A percentile compares a stretch with the other conserved stretches of the same genome.
Conservation (phyloP, 1,140 invertebrate species). For the Drosophila arizonae region DNA sequence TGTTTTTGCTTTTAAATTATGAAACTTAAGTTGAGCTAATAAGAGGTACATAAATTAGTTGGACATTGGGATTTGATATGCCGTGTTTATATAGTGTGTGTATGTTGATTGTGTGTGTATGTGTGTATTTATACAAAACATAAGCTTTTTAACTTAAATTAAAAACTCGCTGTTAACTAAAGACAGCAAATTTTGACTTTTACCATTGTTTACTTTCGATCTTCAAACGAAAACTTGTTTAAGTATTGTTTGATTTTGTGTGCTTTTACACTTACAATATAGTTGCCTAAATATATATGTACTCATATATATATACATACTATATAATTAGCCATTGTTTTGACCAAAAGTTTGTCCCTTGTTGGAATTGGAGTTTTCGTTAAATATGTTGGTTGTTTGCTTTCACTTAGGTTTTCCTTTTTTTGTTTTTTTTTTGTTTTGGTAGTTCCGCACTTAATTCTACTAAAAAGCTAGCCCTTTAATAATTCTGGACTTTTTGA, state of each 20-base stretch:
- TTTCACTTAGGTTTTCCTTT: not conserved
- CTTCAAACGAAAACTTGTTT: slow-evolving; percentile 43
- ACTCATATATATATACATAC: slow-evolving; percentile 30
- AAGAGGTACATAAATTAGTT: slow-evolving; percentile 71
- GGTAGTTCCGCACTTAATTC: slow-evolving; percentile 58
- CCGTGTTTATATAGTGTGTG: slow-evolving; percentile 51
- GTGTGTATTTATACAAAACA: slow-evolving; percentile 30
- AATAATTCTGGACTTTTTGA: slow-evolving; percentile 41
- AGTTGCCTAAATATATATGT: slow-evolving; percentile 10
- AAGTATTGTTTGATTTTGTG: slow-evolving; percentile 39
- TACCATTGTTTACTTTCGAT: slow-evolving; percentile 10
- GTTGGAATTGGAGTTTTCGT: slow-evolving; percentile 74
- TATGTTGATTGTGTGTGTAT: slow-evolving; percentile 32
- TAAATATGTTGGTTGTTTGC: slow-evolving; percentile 20
- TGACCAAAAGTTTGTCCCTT: slow-evolving; percentile 73
- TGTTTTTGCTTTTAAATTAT: slow-evolving; percentile 36
- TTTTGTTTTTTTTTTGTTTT: slow-evolving; percentile 12
- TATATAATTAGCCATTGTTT: slow-evolving; percentile 63
- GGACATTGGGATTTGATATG: slow-evolving; percentile 75
- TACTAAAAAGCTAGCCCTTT: slow-evolving; percentile 63
- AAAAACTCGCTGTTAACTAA: slow-evolving; percentile 13
- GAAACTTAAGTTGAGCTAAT: slow-evolving; percentile 51
- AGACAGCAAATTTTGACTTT: slow-evolving; percentile 33
- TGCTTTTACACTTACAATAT: slow-evolving; percentile 12
- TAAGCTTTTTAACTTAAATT: slow-evolving; percentile 49